A percentile compares a stretch with the other conserved stretches of the same genome.
Conservation (phyloP, 2,888 invertebrate species). For the Cryptosula pallasiana region DNA sequence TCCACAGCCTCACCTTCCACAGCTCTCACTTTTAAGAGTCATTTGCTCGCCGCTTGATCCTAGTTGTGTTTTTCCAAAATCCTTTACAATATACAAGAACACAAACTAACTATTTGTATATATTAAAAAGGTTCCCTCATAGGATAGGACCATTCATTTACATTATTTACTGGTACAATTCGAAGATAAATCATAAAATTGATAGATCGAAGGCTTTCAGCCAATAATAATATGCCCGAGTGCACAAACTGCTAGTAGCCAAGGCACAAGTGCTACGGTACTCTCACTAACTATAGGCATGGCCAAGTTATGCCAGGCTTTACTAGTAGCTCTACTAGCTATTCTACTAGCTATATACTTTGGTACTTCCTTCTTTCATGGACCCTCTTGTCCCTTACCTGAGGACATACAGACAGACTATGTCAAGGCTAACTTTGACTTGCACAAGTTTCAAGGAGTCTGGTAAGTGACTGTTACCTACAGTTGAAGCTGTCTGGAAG, state of each 20-base stretch:
- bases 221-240: no score
- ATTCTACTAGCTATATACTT: not conserved
- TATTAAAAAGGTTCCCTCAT: not conserved
- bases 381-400: constrained; percentile 1
- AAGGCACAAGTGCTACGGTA: not conserved
- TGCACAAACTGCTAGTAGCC: no score
- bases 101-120: not conserved
- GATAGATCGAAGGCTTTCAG: no score
- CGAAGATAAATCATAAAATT: no score
- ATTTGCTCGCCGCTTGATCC: no score
- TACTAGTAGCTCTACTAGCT: not conserved
- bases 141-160: not conserved
- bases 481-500: no score
- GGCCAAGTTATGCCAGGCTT: not conserved
- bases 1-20: no score
- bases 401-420: constrained; percentile 23
- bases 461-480: constrained; percentile 7
- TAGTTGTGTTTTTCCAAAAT: no score
- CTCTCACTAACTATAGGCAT: not conserved
- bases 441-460: constrained; percentile 1
- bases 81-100: no score
- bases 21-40: no score
- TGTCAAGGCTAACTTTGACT: not conserved
- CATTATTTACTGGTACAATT: not conserved
- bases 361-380: not conserved